Conservation (phyloP, 1,140 invertebrate species). For the Cyrtorhinus lividipennis region DNA sequence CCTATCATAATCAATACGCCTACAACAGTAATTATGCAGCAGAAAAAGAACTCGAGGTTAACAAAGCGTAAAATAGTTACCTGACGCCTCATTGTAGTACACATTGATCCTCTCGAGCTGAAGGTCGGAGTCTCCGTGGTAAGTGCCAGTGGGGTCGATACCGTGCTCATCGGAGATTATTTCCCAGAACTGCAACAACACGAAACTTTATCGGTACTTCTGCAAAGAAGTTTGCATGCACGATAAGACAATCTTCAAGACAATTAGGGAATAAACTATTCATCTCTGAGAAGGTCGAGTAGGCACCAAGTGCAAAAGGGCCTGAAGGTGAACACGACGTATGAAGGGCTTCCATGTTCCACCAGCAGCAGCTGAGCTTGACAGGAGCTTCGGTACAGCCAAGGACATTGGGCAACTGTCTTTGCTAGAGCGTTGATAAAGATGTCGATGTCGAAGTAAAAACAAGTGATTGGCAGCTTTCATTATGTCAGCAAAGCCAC, state of each 20-base stretch:
- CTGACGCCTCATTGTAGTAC: conserved; percentile 43
- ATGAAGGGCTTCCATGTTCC: not conserved
- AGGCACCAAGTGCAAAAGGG: not conserved
- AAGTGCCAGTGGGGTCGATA: conserved; percentile 35
- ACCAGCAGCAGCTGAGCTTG: not conserved
- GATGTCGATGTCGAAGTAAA: too few species aligned
- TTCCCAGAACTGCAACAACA: conserved; percentile 44
- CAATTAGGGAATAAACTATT: not conserved
- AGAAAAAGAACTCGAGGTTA: too few species aligned
- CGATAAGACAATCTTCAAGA: not conserved
- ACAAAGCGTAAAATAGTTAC: too few species aligned
- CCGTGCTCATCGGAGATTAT: conserved; percentile 47
- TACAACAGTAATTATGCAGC: too few species aligned
- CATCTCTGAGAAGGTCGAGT: not conserved
- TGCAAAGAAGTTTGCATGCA: not conserved
- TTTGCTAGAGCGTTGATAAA: too few species aligned
- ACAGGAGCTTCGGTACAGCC: not conserved
- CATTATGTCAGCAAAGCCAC: too few species aligned
- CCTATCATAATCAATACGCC: too few species aligned
- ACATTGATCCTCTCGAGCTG: conserved; percentile 45
- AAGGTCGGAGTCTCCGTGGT: conserved; percentile 35
- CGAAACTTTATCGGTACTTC: conserved; percentile 2
- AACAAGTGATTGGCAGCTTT: too few species aligned
- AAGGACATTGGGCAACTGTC: too few species aligned
- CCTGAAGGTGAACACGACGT: not conserved